Conservation (phyloP, 2,113 vertebrate genomes). For the Bolborhynchus lineola region DNA sequence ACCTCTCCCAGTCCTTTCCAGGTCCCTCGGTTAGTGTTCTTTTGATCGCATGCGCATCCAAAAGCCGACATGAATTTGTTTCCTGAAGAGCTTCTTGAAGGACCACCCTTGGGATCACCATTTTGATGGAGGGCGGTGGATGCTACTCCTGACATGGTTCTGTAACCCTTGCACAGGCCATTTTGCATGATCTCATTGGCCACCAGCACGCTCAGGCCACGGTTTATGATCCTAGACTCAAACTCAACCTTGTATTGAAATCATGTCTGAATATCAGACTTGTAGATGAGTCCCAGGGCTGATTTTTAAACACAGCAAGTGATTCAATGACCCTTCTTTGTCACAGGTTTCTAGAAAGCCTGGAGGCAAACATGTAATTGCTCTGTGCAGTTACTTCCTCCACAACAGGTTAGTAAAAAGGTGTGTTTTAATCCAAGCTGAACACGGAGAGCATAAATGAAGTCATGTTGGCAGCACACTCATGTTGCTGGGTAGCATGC, state of each 20-base stretch:
- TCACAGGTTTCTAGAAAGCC: not conserved
- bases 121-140: not conserved
- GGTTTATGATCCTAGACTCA: not conserved
- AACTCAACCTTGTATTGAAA: not conserved
- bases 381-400: not conserved
- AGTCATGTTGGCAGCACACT: not conserved
- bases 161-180: not conserved
- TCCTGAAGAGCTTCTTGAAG: not conserved
- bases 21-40: not conserved
- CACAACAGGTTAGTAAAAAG: not conserved
- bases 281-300: not conserved
- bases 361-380: not conserved
- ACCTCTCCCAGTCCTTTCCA: rapidly evolving
- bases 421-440: not conserved
- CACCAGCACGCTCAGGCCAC: not conserved
- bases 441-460: not conserved
- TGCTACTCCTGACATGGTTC: not conserved
- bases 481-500: not conserved
- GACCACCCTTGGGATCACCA: not conserved
- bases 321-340: not conserved
- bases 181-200: not conserved
- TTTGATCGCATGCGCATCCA: rapidly evolving
- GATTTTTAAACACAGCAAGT: not conserved
- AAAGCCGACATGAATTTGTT: not conserved
- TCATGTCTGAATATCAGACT: not conserved